Percentiles rank a stretch among this genome's conserved stretches.
Evolutionary conservation across 1,140 invertebrate genomes (phyloP).

Genomic region (Temnothorax longispinosus): DNA sequence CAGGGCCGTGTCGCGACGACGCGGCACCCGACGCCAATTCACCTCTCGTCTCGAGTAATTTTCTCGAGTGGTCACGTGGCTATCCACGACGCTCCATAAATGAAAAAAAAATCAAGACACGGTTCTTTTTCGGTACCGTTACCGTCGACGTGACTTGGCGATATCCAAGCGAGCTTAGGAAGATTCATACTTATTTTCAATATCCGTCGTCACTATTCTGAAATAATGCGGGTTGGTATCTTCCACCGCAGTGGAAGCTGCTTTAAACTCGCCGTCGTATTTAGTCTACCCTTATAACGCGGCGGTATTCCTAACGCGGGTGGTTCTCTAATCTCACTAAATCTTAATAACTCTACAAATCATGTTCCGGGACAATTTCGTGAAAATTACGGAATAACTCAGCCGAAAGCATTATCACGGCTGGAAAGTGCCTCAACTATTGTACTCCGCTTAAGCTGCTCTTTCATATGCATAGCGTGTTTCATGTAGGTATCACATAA

Average conservation of each 20-base stretch:
- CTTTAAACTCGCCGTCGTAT: constrained; percentile 46
- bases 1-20: constrained; percentile 64
- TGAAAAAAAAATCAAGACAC: neutral
- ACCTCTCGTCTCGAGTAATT: neutral
- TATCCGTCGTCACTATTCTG: neutral
- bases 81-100: neutral
- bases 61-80: neutral
- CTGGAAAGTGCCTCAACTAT: constrained; percentile 70
- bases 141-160: neutral
- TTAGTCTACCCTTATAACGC: constrained; percentile 49
- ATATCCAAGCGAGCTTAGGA: neutral
- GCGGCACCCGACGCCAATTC: constrained; percentile 51
- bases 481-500: constrained; percentile 66
- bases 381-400: constrained; percentile 76
- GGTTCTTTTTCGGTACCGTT: neutral
- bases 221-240: neutral
- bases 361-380: constrained; percentile 71
- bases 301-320: constrained; percentile 35
- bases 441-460: constrained; percentile 72
- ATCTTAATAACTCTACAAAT: constrained; percentile 74
- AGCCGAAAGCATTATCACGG: constrained; percentile 69
- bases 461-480: constrained; percentile 72
- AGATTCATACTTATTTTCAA: neutral
- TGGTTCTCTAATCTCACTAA: constrained; percentile 67
- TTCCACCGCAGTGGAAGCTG: neutral